A percentile compares a stretch with the other conserved stretches of the same genome.
Evolutionary conservation across 2,888 invertebrate genomes (phyloP).

Genomic region (Heliconius ethilla): DNA sequence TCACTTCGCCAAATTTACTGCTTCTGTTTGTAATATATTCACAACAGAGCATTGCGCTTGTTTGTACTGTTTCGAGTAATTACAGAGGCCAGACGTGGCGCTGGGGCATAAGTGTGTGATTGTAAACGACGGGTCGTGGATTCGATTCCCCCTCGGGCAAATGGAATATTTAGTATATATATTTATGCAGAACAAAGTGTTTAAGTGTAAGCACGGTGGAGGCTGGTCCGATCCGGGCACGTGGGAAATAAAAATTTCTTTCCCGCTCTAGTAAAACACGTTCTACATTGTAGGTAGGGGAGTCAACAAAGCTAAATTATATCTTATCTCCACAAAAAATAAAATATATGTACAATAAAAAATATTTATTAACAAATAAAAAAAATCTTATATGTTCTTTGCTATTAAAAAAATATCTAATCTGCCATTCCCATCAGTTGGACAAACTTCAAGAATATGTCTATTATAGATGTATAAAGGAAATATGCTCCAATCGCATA

Average conservation of each 20-base stretch:
- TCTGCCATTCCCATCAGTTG: slow-evolving; percentile 51
- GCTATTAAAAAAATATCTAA: neutral
- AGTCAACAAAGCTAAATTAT: too few relatives aligned
- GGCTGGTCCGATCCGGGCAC: neutral
- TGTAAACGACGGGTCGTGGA: neutral
- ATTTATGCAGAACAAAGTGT: too few relatives aligned
- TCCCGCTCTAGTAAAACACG: neutral
- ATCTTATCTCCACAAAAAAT: neutral
- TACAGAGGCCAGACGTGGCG: neutral
- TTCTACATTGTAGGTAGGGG: too few relatives aligned
- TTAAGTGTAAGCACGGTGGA: neutral
- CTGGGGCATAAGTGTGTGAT: too few relatives aligned
- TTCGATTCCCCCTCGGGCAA: neutral
- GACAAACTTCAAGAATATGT: slow-evolving; percentile 58
- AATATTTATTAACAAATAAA: neutral
- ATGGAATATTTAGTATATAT: too few relatives aligned
- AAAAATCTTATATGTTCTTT: neutral
- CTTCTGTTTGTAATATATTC: slow-evolving; percentile 22
- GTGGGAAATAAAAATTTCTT: neutral
- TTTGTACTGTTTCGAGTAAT: slow-evolving; percentile 20
- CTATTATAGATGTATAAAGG: slow-evolving; percentile 58
- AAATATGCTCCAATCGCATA: slow-evolving; percentile 57
- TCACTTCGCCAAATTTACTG: slow-evolving; percentile 25
- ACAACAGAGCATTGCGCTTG: slow-evolving; percentile 16
- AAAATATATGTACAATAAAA: neutral